A percentile compares a stretch with the other conserved stretches of the same genome.
phyloP scores from a whole-genome alignment of 2,113 vertebrate genomes.

The Sarotherodon lohbergeri region DNA sequence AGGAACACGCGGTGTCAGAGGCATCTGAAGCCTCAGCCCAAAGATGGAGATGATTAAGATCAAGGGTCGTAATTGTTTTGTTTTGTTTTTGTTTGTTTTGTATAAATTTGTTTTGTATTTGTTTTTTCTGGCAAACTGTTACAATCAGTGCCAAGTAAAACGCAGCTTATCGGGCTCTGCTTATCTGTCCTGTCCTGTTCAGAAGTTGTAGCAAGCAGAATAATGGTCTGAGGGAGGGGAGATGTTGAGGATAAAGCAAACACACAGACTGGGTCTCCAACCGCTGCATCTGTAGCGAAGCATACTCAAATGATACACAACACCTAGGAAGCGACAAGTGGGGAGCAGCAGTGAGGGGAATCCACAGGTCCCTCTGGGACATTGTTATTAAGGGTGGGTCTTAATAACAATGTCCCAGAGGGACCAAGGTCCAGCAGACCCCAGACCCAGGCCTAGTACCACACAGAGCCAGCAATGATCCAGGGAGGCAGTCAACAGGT shows the following conservation, averaged over 20 bases:
- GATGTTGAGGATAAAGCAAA: not conserved
- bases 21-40: not conserved
- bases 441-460: not conserved
- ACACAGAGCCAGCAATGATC: not conserved
- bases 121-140: not conserved
- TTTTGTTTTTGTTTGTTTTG: not conserved
- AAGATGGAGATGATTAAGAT: not conserved
- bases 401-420: not conserved
- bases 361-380: not conserved
- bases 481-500: not conserved
- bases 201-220: not conserved
- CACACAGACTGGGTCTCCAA: not conserved
- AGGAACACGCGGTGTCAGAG: fast-evolving
- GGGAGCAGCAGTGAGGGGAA: not conserved
- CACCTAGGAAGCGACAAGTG: fast-evolving
- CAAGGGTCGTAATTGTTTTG: not conserved
- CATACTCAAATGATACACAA: not conserved
- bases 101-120: not conserved
- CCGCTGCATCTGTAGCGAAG: not conserved
- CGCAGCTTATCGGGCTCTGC: fast-evolving
- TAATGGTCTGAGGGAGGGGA: not conserved
- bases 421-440: not conserved
- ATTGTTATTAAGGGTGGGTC: no score
- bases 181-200: not conserved
- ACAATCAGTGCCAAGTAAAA: not conserved